These are phyloP conservation scores for Hoplostethus atlanticus DNA, from an alignment of 2,797 vertebrate species.

Conservation along the genomic window DNA sequence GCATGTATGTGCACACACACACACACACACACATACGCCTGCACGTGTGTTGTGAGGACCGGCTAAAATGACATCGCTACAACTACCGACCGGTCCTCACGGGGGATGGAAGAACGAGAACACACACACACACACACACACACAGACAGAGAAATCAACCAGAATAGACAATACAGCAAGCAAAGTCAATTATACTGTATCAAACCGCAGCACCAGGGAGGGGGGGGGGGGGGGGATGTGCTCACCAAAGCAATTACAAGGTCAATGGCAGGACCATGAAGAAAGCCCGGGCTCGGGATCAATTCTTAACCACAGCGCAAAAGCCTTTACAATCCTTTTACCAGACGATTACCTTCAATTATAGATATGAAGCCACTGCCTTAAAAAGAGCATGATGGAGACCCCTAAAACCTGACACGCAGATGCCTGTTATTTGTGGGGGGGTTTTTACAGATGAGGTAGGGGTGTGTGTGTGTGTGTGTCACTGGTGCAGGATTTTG, in stretches of 20 bases:
- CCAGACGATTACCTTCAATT: conserved; percentile 77
- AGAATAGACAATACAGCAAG: conserved; percentile 28
- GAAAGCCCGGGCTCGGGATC: conserved; percentile 79
- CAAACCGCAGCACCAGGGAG: conserved; percentile 59
- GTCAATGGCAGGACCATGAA: conserved; percentile 90
- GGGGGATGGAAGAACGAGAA: not conserved
- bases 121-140: not conserved
- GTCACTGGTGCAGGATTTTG: conserved; percentile 61
- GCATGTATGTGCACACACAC: conserved; percentile 7
- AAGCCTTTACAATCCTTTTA: conserved; percentile 78
- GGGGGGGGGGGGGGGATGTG: conserved; percentile 21
- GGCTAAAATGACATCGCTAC: no score
- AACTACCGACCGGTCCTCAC: not conserved
- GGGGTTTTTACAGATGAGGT: conserved; percentile 56
- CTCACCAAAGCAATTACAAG: conserved; percentile 75
- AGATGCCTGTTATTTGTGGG: conserved; percentile 64
- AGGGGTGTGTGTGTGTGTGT: conserved; percentile 35
- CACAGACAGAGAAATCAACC: conserved; percentile 51
- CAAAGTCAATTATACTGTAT: conserved; percentile 72
- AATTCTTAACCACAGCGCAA: conserved; percentile 60
- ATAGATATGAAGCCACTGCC: conserved; percentile 67
- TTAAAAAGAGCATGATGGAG: conserved; percentile 63
- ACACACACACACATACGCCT: conserved; percentile 9
- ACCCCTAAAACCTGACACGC: conserved; percentile 67
- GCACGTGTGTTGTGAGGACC: not conserved